A percentile compares a stretch with the other conserved stretches of the same genome.
Conservation (phyloP, 1,140 invertebrate genomes). For the Drosophila watanabei region DNA sequence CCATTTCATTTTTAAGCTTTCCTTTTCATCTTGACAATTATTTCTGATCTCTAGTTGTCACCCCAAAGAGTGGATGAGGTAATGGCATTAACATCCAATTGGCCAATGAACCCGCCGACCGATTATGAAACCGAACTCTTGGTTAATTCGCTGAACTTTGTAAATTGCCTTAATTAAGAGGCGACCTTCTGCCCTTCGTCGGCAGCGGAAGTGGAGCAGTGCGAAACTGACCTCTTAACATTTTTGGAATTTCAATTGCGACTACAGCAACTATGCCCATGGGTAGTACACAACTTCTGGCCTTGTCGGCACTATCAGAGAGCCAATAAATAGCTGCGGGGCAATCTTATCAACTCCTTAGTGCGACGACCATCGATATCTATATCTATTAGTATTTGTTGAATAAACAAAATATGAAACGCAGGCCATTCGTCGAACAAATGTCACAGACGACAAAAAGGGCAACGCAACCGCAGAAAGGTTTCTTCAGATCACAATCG, state of each 20-base stretch:
- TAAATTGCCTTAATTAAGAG: conserved; percentile 77
- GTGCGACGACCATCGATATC: conserved; percentile 49
- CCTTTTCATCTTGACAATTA: too few relatives aligned
- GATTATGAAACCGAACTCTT: conserved; percentile 50
- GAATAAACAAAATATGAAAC: conserved; percentile 53
- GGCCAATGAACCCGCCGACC: conserved; percentile 64
- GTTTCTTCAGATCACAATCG: conserved; percentile 74
- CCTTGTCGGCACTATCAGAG: conserved; percentile 71
- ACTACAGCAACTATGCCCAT: background rate
- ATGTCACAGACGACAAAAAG: conserved; percentile 47
- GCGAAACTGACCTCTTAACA: conserved; percentile 65
- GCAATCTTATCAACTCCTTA: conserved; percentile 61
- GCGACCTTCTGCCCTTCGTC: conserved; percentile 40
- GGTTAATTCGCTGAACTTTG: conserved; percentile 48
- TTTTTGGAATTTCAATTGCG: conserved; percentile 47
- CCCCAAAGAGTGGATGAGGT: conserved; percentile 10
- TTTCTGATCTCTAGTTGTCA: conserved; percentile 2
- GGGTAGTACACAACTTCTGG: conserved; percentile 26
- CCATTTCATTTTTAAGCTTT: background rate
- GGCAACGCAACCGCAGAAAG: conserved; percentile 57
- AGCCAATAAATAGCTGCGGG: conserved; percentile 38
- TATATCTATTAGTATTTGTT: conserved; percentile 68
- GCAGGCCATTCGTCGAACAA: conserved; percentile 51
- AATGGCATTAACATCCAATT: conserved; percentile 44
- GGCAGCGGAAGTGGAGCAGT: conserved; percentile 68